Conservation (phyloP, 2,888 invertebrate genomes). For the Chymomyza fuscimana region DNA sequence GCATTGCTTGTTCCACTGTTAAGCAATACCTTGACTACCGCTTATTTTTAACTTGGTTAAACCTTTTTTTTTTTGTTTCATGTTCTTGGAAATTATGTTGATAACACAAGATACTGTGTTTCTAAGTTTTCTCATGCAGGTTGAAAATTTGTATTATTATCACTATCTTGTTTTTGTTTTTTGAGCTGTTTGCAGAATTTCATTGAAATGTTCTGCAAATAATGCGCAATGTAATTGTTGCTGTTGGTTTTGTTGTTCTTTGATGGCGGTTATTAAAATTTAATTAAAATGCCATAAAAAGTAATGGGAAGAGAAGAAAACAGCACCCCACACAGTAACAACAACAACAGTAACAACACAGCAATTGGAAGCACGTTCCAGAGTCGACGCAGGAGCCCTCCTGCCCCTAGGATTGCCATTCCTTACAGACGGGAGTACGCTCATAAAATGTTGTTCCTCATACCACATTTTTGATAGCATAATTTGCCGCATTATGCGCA, state of each 20-base stretch:
- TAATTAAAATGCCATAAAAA: slow-evolving; percentile 55
- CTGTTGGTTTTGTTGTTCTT: slow-evolving; percentile 9
- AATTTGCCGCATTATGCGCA: neutral
- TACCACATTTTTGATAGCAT: too few relatives aligned
- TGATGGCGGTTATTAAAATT: slow-evolving; percentile 49
- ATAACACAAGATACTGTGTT: too few relatives aligned
- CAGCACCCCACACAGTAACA: neutral
- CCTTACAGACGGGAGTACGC: neutral
- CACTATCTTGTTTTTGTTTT: slow-evolving; percentile 13
- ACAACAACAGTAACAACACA: neutral
- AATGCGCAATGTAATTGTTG: slow-evolving; percentile 5
- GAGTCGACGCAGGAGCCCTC: too few relatives aligned
- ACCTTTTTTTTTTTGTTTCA: too few relatives aligned
- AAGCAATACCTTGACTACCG: too few relatives aligned
- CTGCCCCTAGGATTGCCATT: too few relatives aligned
- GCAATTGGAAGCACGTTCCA: too few relatives aligned
- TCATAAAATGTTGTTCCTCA: too few relatives aligned
- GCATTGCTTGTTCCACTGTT: too few relatives aligned
- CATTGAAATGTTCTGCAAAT: too few relatives aligned
- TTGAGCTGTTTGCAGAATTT: neutral
- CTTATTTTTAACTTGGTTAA: too few relatives aligned
- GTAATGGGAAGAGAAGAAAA: slow-evolving; percentile 30
- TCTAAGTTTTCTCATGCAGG: neutral
- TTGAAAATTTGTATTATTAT: slow-evolving; percentile 39
- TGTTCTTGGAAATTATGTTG: too few relatives aligned